These are phyloP conservation scores for Leucophora obtusa DNA, from an alignment of 2,888 invertebrate species.

Conservation along the genomic window DNA sequence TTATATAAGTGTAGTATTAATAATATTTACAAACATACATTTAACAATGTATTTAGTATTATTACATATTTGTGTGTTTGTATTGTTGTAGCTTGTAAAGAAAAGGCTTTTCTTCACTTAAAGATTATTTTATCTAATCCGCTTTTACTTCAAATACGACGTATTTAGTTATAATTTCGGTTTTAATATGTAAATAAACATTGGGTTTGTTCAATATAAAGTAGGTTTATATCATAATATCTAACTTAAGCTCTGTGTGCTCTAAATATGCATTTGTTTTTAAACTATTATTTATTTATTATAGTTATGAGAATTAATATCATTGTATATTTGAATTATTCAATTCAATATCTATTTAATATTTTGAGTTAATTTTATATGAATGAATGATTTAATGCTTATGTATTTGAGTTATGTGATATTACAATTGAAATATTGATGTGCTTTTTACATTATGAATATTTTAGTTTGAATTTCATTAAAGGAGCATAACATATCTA, in stretches of 20 bases:
- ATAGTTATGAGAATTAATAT: conserved; percentile 17
- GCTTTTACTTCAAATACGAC: not conserved
- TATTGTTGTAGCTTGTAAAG: conserved; percentile 14
- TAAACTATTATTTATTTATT: conserved; percentile 25
- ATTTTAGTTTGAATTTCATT: too few species aligned
- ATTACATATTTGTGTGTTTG: not conserved
- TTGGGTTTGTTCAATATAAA: conserved; percentile 20
- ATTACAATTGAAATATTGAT: too few species aligned
- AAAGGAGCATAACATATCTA: too few species aligned
- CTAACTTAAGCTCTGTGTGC: conserved; percentile 33
- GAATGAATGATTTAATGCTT: too few species aligned
- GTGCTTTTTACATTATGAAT: too few species aligned
- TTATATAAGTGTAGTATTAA: not conserved
- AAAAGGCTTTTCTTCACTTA: conserved; percentile 7
- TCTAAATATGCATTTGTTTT: conserved; percentile 18
- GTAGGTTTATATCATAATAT: conserved; percentile 9
- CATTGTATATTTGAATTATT: conserved; percentile 14
- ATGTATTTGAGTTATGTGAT: too few species aligned
- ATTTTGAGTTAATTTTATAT: too few species aligned
- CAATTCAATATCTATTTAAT: not conserved
- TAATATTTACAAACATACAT: conserved; percentile 37
- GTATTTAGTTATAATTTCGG: not conserved
- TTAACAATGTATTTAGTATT: conserved; percentile 4
- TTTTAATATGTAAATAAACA: not conserved
- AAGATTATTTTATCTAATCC: conserved; percentile 11